A percentile compares a stretch with the other conserved stretches of the same genome.
Conservation (phyloP, 2,113 vertebrate species). For the Geothlypis trichas region DNA sequence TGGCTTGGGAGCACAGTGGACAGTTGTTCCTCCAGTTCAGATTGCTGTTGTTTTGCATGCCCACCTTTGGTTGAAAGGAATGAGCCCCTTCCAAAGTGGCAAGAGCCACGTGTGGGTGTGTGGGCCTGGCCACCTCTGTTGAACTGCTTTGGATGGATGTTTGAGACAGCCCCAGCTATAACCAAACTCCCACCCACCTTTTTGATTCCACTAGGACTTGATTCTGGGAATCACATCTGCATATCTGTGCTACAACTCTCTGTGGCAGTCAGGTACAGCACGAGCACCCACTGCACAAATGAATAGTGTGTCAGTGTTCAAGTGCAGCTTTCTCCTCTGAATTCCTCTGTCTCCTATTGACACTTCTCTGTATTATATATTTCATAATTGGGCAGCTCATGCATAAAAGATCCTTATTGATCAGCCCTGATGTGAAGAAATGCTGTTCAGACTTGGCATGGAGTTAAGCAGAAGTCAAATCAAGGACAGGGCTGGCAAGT, state of each 20-base stretch:
- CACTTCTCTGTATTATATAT: neutral
- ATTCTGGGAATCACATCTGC: neutral
- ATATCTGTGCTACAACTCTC: accelerated
- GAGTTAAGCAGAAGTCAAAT: conserved; percentile 6
- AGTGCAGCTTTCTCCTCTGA: neutral
- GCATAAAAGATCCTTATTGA: conserved; percentile 15
- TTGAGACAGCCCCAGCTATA: neutral
- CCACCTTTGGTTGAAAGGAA: neutral
- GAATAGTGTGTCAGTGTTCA: neutral
- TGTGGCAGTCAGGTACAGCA: neutral
- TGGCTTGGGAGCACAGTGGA: neutral
- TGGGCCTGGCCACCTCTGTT: neutral
- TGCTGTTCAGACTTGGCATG: neutral
- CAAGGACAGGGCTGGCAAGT: conserved; percentile 36
- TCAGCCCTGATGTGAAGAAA: neutral
- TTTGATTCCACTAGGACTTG: neutral
- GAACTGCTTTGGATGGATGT: neutral
- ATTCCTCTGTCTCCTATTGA: neutral
- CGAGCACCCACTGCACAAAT: neutral
- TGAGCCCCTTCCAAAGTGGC: neutral
- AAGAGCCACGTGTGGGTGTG: neutral
- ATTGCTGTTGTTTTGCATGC: neutral
- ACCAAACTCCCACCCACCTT: neutral
- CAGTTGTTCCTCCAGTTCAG: neutral
- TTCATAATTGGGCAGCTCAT: neutral